These are phyloP conservation scores for Belgica antarctica DNA, from an alignment of 2,888 invertebrate species.

Conservation along the genomic window DNA sequence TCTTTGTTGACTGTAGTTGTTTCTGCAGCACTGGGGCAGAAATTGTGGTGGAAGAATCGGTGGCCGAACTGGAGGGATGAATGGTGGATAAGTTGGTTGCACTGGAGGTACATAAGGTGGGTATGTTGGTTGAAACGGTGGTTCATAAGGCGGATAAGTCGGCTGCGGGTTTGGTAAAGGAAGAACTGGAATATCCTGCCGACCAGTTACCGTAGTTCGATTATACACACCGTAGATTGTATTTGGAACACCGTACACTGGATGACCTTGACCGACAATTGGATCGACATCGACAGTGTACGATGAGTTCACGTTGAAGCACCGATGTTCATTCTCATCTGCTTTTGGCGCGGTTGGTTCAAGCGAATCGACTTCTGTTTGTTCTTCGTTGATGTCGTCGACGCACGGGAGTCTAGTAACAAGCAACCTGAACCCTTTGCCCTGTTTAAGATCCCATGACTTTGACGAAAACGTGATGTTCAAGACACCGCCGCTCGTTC, in stretches of 20 bases:
- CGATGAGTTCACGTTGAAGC: constrained; percentile 32
- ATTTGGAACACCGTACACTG: constrained; percentile 28
- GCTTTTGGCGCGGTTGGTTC: constrained; percentile 7
- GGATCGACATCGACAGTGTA: constrained; percentile 27
- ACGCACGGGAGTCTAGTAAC: constrained; percentile 57
- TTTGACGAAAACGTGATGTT: constrained; percentile 56
- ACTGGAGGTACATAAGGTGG: constrained; percentile 17
- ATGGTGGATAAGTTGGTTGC: constrained; percentile 14
- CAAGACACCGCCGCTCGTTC: constrained; percentile 56
- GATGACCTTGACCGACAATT: not conserved
- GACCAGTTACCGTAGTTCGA: not conserved
- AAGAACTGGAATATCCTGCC: constrained; percentile 26
- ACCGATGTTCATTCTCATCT: constrained; percentile 2
- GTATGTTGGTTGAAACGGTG: not conserved
- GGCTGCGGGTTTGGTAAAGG: constrained; percentile 20
- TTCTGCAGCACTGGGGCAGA: constrained; percentile 53
- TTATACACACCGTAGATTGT: constrained; percentile 10
- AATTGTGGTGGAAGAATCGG: constrained; percentile 31
- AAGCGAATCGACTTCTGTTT: constrained; percentile 37
- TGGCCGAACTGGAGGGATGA: not conserved
- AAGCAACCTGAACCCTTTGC: constrained; percentile 57
- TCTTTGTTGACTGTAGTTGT: constrained; percentile 53
- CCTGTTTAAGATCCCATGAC: constrained; percentile 48
- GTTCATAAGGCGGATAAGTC: not conserved
- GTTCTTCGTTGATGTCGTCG: constrained; percentile 33